phyloP scores from a whole-genome alignment of 2,113 vertebrate species.

The Seriola aureovittata region DNA sequence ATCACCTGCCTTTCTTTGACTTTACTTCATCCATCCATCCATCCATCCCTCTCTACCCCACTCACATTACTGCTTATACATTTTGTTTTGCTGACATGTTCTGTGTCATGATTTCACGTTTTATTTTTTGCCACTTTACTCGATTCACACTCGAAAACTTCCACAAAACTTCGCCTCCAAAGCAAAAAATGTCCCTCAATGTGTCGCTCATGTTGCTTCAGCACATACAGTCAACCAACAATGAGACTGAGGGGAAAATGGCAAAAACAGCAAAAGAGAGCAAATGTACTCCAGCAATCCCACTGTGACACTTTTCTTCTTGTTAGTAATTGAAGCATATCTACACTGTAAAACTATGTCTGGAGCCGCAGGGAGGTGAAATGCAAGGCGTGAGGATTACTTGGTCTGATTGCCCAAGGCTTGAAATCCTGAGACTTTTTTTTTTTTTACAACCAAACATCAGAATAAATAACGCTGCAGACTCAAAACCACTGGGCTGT shows the following conservation, averaged over 20 bases:
- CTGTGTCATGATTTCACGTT: neutral
- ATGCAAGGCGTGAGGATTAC: neutral
- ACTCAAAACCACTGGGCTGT: neutral
- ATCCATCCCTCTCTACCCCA: slow-evolving; percentile 32
- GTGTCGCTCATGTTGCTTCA: neutral
- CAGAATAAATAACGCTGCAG: neutral
- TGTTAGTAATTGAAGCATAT: neutral
- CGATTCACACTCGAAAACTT: neutral
- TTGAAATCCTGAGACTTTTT: neutral
- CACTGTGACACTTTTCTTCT: neutral
- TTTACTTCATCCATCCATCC: slow-evolving; percentile 45
- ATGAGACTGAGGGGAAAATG: neutral
- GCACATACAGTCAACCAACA: neutral
- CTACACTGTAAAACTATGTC: neutral
- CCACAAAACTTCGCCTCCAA: neutral
- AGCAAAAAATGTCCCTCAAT: neutral
- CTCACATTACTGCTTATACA: slow-evolving; percentile 51
- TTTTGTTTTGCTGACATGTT: slow-evolving; percentile 43
- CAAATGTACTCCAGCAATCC: neutral
- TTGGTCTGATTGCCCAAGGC: neutral
- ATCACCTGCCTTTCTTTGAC: slow-evolving; percentile 69
- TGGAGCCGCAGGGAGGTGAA: neutral
- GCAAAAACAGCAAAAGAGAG: neutral
- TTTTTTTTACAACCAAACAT: neutral
- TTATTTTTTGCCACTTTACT: neutral